Base-by-base conservation (phyloP, 1,140 invertebrate species). In the Drosophila paulistorum region DNA sequence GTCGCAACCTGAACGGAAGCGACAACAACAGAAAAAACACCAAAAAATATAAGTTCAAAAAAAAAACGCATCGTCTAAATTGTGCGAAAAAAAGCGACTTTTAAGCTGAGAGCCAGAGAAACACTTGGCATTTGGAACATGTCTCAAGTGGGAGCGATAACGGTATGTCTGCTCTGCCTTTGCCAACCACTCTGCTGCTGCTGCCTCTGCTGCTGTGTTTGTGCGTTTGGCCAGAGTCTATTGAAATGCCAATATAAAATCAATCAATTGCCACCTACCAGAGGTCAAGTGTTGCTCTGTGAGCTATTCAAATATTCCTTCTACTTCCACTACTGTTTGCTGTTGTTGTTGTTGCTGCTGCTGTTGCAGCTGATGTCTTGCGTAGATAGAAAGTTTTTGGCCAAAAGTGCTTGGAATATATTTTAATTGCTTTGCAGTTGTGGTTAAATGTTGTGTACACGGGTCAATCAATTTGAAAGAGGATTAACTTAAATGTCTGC, bases 191-290 rank as follows among this genome's bases (percentile, higher is more conserved):
- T 37, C 35, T 6, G 6, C 20, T 23, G 2, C 45, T 13, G 45
- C 14, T 66, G 65, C 59, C 64, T n/a, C 64, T 68, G 67, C 45
- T 61, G 58, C 37, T 48, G 17, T 64, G 45, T 42, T 33, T 57
- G 30, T 48, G 57, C 51, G 51, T 23, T 66, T 77, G 23, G 61
- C 11, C 57, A 68, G 23, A 45, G 73, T 70, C 83, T 75, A 80
- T 83, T 87, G 83, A 86, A 86, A 86, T 87, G 79, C 83, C 83
- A 83, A 86, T 86, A 86, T 86, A 86, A 86, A 86, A 86, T 86
- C 83, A 86, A 86, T 86, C 83, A 86, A 87, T 86, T 86, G 83
- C 84, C 83, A 89, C 77, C 83, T 76, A 79, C 64, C 69, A 79
- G 68, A 80, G 83, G 83, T 86, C 83, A 86, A 86, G 84, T 86